Conservation (phyloP, 2,113 vertebrate genomes). For the Ptilorrhoa leucosticta region DNA sequence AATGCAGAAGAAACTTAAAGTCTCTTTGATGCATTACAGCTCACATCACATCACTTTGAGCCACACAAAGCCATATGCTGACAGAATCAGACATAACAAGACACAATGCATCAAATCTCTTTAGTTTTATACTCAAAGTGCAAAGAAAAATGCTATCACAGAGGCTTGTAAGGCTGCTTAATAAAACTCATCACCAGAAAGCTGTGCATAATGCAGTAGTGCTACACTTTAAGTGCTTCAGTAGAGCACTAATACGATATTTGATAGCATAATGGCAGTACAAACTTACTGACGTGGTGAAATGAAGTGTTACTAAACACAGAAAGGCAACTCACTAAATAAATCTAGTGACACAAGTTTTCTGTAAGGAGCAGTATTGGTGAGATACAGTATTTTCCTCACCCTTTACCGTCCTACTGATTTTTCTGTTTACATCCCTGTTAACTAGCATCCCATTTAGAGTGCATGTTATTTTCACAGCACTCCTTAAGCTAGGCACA, state of each 20-base stretch:
- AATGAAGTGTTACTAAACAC: slow-evolving; percentile 13
- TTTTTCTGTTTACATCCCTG: slow-evolving; percentile 30
- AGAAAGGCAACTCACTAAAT: slow-evolving; percentile 28
- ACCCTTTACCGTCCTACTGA: background rate
- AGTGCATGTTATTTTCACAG: slow-evolving; percentile 21
- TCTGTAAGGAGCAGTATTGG: background rate
- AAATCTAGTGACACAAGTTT: background rate
- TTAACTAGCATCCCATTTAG: slow-evolving; percentile 21
- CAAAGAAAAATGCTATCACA: slow-evolving; percentile 22
- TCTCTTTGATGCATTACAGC: slow-evolving; percentile 20
- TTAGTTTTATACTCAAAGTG: slow-evolving; percentile 20
- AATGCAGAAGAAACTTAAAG: slow-evolving; percentile 22
- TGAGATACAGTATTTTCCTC: background rate
- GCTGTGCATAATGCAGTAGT: background rate
- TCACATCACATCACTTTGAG: slow-evolving; percentile 35
- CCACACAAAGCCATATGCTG: background rate
- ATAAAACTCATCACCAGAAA: slow-evolving; percentile 21
- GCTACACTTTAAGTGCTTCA: background rate
- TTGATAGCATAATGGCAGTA: slow-evolving; percentile 10
- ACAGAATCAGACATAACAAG: slow-evolving; percentile 50
- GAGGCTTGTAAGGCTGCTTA: background rate
- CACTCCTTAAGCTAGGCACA: background rate
- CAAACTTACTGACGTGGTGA: background rate
- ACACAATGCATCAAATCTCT: slow-evolving; percentile 35
- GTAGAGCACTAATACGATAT: background rate